Evolutionary conservation across 2,888 invertebrate genomes (phyloP), one percentile per base, ranked within the genome.

Genomic region (Cataglyphis albicans): DNA sequence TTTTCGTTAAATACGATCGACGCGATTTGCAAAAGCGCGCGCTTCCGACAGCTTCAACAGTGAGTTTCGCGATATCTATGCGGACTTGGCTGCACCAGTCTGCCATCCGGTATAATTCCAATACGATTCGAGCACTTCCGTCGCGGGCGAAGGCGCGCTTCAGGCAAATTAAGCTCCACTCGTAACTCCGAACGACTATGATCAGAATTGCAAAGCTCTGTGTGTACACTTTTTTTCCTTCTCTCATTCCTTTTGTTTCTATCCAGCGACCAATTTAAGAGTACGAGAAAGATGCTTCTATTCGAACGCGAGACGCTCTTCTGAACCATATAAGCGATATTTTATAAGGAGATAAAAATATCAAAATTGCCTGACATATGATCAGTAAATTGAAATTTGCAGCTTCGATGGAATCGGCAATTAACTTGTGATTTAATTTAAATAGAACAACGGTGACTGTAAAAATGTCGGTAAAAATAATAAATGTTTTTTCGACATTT

Each of bases 201-300:
- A 89, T 89, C 86, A 85, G 89, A 89, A 89, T 89, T 89, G 89
- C 85, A 89, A 87, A 89, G 81, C 82, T 35, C 78, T 73, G 9
- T 41, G 35, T 73, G 35, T 65, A 68, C 48, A 52, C 70, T 83
- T 61, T 72, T 86, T 86, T 82, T 83, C 82, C 73, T 48, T 81
- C 59, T 38, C 25, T 1, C 25, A 18, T 55, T 59, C 38, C 64
- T 81, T 87, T 57, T 29, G 29, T 52, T 38, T n/a, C 64, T 65
- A 2, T 15, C 0, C 32, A 48, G 1, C 44, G 21, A 73, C 25
- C 44, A 52, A 48, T 32, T 35, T 44, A 52, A 52, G 32, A 70
- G 10, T 12, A 52, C 35, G 61, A 35, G 6, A 25, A 5, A 15
- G 25, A 41, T 25, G 32, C 73, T 48, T n/a, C 29, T n/a, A 21